Percentiles rank a stretch among this genome's conserved stretches.
These are phyloP conservation scores for Perca flavescens DNA, from an alignment of 2,113 vertebrate species.

Conservation along the genomic window DNA sequence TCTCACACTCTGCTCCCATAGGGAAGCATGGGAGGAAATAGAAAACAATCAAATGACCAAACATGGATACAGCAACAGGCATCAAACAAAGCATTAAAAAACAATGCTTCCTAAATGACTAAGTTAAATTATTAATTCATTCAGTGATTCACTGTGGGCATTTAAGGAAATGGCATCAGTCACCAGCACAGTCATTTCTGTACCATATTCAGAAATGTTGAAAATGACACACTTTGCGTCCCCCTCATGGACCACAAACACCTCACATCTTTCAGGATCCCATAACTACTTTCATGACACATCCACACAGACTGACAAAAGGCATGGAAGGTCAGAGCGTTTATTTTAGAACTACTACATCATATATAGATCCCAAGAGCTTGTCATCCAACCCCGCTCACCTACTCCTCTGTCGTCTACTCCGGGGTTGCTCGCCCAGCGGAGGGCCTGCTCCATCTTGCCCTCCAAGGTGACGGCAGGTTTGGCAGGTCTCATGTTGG, in stretches of 20 bases:
- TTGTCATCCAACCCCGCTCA: conserved; percentile 74
- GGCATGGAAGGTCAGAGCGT: conserved; percentile 15
- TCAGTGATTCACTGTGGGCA: conserved; percentile 36
- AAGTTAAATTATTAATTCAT: conserved; percentile 36
- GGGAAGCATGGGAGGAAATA: conserved; percentile 68
- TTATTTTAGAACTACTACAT: conserved; percentile 40
- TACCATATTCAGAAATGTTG: neutral
- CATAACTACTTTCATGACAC: neutral
- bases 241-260: conserved; percentile 4
- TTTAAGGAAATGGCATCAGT: conserved; percentile 46
- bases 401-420: conserved; percentile 96
- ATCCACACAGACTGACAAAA: conserved; percentile 3
- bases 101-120: conserved; percentile 16
- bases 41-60: conserved; percentile 57
- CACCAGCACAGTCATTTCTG: conserved; percentile 10
- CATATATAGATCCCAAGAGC: neutral
- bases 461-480: conserved; percentile 96
- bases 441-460: conserved; percentile 97
- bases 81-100: conserved; percentile 11
- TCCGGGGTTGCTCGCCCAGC: conserved; percentile 96
- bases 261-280: conserved; percentile 29
- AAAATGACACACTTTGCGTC: conserved; percentile 24
- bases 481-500: conserved; percentile 95
- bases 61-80: conserved; percentile 18
- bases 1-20: conserved; percentile 79